Base-by-base conservation (phyloP, 1,140 invertebrate species). In the Solenopsis invicta region DNA sequence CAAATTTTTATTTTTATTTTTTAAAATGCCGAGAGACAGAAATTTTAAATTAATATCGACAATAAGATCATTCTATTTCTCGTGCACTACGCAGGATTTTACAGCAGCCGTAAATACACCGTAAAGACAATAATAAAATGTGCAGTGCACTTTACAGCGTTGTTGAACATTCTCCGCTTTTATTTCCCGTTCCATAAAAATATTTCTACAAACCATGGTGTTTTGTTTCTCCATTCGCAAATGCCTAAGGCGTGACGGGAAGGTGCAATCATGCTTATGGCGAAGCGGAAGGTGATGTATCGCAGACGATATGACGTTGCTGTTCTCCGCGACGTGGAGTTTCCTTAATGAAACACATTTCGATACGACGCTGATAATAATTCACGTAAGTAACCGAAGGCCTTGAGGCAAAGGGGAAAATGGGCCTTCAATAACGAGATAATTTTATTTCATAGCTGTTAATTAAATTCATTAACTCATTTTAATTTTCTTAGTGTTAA, bases 41-140 rank as follows among this genome's bases (percentile, higher is more conserved):
- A 56, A 21, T 56, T 10, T 74, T 54, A 48, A 13, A 50, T 69
- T 69, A 24, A 59, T 16, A 59, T 56, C 41, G 34, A n/a, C 34
- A 37, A 10, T 59, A 75, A 61, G 59, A 59, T 5, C 8, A 41
- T 16, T 13, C 6, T 41, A 9, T 61, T 61, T 61, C 21, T 59
- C 6, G 4, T 9, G 12, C 9, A 4, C 3, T 61, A 41, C 18
- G 3, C 3, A 59, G 13, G 41, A 76, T 45, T 41, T 61, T 41
- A 52, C 4, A 4, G n/a, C 6, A n/a, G n/a, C n/a, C 13, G 52
- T 76, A 41, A 76, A 76, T 41, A 37, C 3, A 61, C n/a, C n/a
- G 13, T 69, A 50, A 48, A 72, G 45, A 41, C 54, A 76, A 61
- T 41, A 76, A 4, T 76, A 76, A 76, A 59, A 61, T 76, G 54